These are phyloP conservation scores for Plutomurus gul DNA, from an alignment of 1,140 invertebrate genomes.

Conservation along the genomic window DNA sequence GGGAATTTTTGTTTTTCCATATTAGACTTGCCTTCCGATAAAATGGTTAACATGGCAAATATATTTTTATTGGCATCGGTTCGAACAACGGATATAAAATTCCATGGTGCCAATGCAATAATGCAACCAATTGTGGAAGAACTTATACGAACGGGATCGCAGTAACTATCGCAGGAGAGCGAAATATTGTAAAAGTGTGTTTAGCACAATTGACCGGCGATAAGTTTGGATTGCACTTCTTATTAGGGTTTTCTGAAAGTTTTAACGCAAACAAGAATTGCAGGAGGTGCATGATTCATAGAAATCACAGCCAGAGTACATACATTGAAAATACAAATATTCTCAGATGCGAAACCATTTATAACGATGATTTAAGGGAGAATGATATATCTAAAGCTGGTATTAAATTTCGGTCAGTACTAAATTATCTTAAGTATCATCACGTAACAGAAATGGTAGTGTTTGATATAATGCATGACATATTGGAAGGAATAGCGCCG, in stretches of 20 bases:
- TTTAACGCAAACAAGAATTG: neutral
- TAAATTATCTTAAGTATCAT: neutral
- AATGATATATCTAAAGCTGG: neutral
- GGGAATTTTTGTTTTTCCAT: neutral
- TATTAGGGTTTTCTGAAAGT: neutral
- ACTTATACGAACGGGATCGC: neutral
- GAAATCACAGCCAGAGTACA: neutral
- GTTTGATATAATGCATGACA: conserved; percentile 15
- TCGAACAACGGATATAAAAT: neutral
- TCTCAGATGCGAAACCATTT: neutral
- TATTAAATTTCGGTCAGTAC: neutral
- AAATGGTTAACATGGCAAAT: neutral
- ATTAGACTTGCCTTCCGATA: neutral
- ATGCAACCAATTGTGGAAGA: neutral
- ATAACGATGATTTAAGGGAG: neutral
- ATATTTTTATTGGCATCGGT: neutral
- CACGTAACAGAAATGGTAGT: neutral
- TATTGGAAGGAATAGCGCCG: neutral
- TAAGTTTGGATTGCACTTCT: neutral
- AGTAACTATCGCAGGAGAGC: neutral
- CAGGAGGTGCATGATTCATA: neutral
- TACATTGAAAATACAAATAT: neutral
- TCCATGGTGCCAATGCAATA: neutral
- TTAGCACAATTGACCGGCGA: neutral
- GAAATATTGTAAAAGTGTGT: neutral